A percentile compares a stretch with the other conserved stretches of the same genome.
Evolutionary conservation across 2,888 invertebrate species (phyloP).

Genomic region (Dorcus parallelipipedus): DNA sequence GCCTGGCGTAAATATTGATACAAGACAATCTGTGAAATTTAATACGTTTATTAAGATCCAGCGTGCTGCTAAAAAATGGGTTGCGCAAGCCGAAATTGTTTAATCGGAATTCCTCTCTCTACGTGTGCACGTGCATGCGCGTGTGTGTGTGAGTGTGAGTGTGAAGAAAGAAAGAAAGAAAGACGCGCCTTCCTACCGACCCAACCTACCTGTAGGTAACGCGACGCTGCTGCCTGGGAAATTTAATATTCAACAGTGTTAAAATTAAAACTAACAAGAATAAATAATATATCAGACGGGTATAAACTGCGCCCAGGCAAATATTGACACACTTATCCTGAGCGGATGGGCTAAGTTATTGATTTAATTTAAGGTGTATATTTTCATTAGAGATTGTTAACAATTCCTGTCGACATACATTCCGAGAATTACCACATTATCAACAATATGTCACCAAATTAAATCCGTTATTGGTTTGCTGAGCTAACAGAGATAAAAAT

Average conservation of each 20-base stretch:
- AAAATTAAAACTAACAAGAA: constrained; percentile 1
- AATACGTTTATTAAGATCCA: too few species aligned
- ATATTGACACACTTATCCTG: constrained; percentile 24
- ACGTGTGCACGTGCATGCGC: too few species aligned
- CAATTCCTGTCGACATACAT: constrained; percentile 13
- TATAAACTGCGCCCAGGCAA: constrained; percentile 12
- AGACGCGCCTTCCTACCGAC: too few species aligned
- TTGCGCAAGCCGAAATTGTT: too few species aligned
- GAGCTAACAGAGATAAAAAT: background rate
- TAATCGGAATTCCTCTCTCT: too few species aligned
- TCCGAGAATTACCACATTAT: constrained; percentile 17
- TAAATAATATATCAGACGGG: constrained; percentile 2
- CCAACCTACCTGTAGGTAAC: too few species aligned
- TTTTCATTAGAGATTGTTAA: constrained; percentile 23
- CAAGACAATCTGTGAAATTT: too few species aligned
- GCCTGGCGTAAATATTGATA: too few species aligned
- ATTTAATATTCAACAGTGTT: constrained; percentile 1
- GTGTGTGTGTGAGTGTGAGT: too few species aligned
- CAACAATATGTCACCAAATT: constrained; percentile 12
- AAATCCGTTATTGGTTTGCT: background rate
- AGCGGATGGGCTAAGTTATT: constrained; percentile 23
- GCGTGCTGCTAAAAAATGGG: too few species aligned
- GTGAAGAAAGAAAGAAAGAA: too few species aligned
- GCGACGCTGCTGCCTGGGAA: background rate
- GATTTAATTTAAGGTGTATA: constrained; percentile 25